These are phyloP conservation scores for Dasyornis broadbenti DNA, from an alignment of 2,113 vertebrate genomes.

Conservation along the genomic window DNA sequence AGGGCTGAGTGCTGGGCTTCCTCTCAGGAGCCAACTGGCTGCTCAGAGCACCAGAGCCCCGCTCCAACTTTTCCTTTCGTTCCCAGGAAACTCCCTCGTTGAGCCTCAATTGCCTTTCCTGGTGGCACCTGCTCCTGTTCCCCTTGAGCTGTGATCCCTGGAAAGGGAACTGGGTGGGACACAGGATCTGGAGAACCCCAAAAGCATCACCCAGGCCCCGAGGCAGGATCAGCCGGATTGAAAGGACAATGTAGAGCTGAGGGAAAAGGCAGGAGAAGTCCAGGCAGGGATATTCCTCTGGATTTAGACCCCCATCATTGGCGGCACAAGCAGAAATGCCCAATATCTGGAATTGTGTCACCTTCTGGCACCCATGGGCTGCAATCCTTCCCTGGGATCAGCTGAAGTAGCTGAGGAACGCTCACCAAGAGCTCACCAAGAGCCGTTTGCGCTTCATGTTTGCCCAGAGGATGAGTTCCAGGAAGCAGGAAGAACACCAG, in stretches of 20 bases:
- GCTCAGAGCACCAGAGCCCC: neutral
- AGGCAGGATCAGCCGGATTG: neutral
- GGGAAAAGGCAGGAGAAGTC: neutral
- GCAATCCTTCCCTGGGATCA: neutral
- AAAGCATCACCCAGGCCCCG: neutral
- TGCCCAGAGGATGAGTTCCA: neutral
- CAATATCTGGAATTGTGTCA: accelerated
- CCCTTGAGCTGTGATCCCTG: neutral
- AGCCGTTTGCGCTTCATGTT: neutral
- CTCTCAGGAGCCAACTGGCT: slow-evolving; percentile 9
- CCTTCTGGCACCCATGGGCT: neutral
- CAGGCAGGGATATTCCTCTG: neutral
- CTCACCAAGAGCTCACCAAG: neutral
- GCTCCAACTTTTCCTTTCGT: neutral
- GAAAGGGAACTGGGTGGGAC: neutral
- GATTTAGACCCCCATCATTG: too few species aligned
- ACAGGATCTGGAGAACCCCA: neutral
- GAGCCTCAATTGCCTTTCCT: neutral
- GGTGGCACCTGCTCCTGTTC: slow-evolving; percentile 1
- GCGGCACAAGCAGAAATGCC: neutral
- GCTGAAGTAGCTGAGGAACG: neutral
- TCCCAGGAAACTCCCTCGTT: neutral
- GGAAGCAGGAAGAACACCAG: neutral
- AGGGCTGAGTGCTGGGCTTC: slow-evolving; percentile 6
- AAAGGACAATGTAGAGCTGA: neutral